Conservation (phyloP, 2,113 vertebrate species). For the Brachypteracias leptosomus region DNA sequence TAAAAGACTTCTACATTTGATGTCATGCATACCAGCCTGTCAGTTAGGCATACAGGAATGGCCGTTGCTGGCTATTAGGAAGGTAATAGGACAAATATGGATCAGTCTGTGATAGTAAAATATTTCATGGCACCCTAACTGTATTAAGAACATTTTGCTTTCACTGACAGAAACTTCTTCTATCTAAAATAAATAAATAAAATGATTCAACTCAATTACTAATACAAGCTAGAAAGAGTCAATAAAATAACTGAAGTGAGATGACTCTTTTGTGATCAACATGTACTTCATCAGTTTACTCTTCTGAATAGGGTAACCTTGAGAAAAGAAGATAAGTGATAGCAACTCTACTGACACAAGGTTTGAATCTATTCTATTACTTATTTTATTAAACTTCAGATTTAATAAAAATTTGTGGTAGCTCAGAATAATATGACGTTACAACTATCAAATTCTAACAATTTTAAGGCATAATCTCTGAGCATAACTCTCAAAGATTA, state of each 20-base stretch:
- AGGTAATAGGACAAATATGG: not conserved
- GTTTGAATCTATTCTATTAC: not conserved
- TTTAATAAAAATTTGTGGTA: not conserved
- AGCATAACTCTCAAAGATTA: not conserved
- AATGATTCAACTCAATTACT: not conserved
- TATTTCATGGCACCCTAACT: not conserved
- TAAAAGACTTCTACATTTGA: not conserved
- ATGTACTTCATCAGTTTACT: not conserved
- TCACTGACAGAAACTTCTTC: not conserved
- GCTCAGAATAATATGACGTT: not conserved
- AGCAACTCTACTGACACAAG: not conserved
- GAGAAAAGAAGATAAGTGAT: not conserved
- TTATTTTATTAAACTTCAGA: too few relatives aligned
- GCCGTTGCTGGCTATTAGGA: not conserved
- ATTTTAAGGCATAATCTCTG: not conserved
- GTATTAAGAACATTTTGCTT: not conserved
- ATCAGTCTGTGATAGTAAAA: not conserved
- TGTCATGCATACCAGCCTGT: rapidly evolving
- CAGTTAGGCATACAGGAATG: not conserved
- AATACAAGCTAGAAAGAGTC: not conserved
- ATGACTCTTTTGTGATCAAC: not conserved
- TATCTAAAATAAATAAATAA: not conserved
- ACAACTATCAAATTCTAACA: not conserved
- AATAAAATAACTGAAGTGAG: not conserved
- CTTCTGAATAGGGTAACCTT: not conserved